Evolutionary conservation across 1,140 invertebrate genomes (phyloP), one percentile per base, ranked within the genome.

Genomic region (Pseudomyrmex cubaensis): DNA sequence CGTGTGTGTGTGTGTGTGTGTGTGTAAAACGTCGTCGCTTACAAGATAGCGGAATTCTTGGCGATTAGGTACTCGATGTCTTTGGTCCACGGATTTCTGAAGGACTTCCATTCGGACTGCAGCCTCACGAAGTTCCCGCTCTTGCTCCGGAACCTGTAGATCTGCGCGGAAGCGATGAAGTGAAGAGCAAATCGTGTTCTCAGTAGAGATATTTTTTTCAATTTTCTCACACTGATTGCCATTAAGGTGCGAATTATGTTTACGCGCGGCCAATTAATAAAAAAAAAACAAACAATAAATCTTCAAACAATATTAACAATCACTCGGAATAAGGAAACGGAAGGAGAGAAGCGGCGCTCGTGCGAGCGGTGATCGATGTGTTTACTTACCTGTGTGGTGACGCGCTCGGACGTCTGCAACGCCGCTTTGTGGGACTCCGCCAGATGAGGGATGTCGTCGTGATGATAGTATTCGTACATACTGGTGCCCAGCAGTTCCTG

Each of bases 401-500:
- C 93, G 15, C 95, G 93, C 66, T 96, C 96, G 0, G 94, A 93
- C n/a, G 94, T 94, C 89, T 97, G 95, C 57, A 98, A 94, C 2
- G 96, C 97, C 87, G 96, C 95, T 95, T 98, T 97, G 93, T 99
- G 98, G 66, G 97, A 96, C 89, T 98, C 97, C 25, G 97, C 97
- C 74, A 99, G 94, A 8, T 96, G 95, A 15, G 96, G 94, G 82
- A 99, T 97, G 92, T 99, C 98, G 64, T 98, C 97, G 74, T 96
- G 96, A 90, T 97, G 96, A 91, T 97, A 98, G 94, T 98, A 98
- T 93, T 99, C 98, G 93, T 99, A 99, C 95, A 99, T 97, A 89
- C 97, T 98, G 1, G 98, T 98, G 9, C 98, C 98, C 15, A 99
- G 93, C 25, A 99, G 93, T 94, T 99, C 98, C 94, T 99, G 98